Base-by-base conservation (phyloP, 2,888 invertebrate species). In the Cheilosia scutellata region DNA sequence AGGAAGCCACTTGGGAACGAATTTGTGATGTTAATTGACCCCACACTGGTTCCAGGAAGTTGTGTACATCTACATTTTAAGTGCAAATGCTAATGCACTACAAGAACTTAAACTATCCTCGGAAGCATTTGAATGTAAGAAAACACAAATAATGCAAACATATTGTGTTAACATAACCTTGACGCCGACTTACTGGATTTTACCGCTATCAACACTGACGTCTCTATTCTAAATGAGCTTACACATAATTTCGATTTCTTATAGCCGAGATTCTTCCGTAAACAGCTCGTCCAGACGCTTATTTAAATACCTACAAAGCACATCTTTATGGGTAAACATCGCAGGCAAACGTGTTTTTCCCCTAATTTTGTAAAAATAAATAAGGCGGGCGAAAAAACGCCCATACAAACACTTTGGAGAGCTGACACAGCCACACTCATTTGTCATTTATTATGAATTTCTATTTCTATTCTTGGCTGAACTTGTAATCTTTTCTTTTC, bases 1-100 rank as follows among this genome's bases (percentile, higher is more conserved):
- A 71, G 70, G 58, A 47, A 71, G 58, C 33, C 58, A 58, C 25
- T 42, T 49, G 70, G 25, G 47, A 71, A 16, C 33, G 33, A 27
- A 49, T 37, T 58, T n/a, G 27, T 47, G 47, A 4, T 71, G 57
- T 25, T 44, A 44, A 57, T 55, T 31, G 31, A 7, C 5, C 42
- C n/a, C n/a, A 16, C n/a, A n/a, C 1, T 4, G 5, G 16, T 47
- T 42, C 13, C 27, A 60, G 42, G 29, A 55, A 44, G 44, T 51
- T 29, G 37, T 51, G 7, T 49, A 6, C 0, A 13, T 4, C 4
- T 5, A 11, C 37, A 11, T 37, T 9, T 37, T 11, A 37, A 11
- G 11, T 9, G 4, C n/a, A n/a, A 11, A 11, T 11, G 11, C 37
- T 11, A 37, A 37, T 37, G 37, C 11, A 37, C 11, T 11, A 11